These are phyloP conservation scores for Entomobrya multifasciata DNA, from an alignment of 2,888 invertebrate species.

Conservation along the genomic window DNA sequence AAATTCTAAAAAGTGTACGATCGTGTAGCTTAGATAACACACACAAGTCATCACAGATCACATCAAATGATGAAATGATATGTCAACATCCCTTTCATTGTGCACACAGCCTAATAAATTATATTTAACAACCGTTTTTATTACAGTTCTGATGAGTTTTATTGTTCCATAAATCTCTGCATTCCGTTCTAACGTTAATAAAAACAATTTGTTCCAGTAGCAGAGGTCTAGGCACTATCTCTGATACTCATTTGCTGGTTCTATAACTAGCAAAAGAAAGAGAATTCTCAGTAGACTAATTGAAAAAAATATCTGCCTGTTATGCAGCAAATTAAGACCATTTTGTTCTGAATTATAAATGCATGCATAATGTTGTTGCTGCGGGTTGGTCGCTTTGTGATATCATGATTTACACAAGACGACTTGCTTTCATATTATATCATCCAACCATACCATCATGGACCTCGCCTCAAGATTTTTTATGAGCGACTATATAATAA, in stretches of 20 bases:
- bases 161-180: constrained; percentile 58
- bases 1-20: too few species aligned
- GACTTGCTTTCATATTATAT: too few species aligned
- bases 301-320: constrained; percentile 13
- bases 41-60: background rate
- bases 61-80: background rate
- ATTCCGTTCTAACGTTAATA: constrained; percentile 43
- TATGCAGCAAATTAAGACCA: constrained; percentile 38
- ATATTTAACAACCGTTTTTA: constrained; percentile 57
- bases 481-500: too few species aligned
- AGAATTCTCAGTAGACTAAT: constrained; percentile 29
- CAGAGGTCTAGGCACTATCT: too few species aligned
- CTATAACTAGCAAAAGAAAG: background rate
- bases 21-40: background rate
- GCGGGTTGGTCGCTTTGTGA: background rate
- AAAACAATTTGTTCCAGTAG: constrained; percentile 57
- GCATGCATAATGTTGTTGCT: background rate
- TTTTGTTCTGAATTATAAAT: constrained; percentile 56
- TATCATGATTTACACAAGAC: too few species aligned
- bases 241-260: background rate
- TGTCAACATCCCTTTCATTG: background rate
- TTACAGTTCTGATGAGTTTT: constrained; percentile 55
- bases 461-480: too few species aligned
- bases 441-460: background rate
- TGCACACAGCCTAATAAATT: constrained; percentile 53